Evolutionary conservation across 2,113 vertebrate genomes (phyloP), one percentile per base, ranked within the genome.

Genomic region (Alectura lathami): DNA sequence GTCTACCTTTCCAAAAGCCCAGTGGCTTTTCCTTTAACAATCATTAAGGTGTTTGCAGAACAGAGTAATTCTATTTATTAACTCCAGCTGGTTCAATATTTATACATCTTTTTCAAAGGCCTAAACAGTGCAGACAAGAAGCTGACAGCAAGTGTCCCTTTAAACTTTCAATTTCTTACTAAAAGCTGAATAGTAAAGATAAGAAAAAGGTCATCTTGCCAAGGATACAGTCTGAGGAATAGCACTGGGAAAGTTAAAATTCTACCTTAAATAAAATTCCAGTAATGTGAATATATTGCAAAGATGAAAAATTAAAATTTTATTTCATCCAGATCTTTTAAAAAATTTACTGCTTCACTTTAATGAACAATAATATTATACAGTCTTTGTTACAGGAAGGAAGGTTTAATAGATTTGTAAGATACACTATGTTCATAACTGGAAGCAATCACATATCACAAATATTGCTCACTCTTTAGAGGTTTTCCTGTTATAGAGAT

Each of bases 111-210:
- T 89, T 92, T 90, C 56, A 83, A 83, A 91, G 70, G 23, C 36
- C 68, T 73, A 77, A 78, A 54, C 23, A 54, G 32, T 26, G 47
- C 45, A 92, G 83, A 87, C 56, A 89, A 89, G 73, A 75, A 86
- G 36, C 45, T 88, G 84, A 95, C 79, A 80, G 82, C 66, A 94
- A 94, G 24, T 24, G n/a, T n/a, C 40, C 81, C 70, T 73, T 66
- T 81, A 89, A 93, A 83, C 68, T 88, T 86, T 14, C 54, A 60
- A 62, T 78, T 68, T 94, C 86, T 69, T 67, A 79, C 26, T 81
- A 85, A 96, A 91, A 94, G 80, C 87, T 88, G 94, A 78, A 85
- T 89, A 96, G 93, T 85, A 96, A 92, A 96, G 96, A 93, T 96
- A 97, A 94, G 83, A 23, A 87, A 80, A 91, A 89, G 70, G 80